These are phyloP conservation scores for Oryzias melastigma DNA, from an alignment of 2,113 vertebrate genomes.

Conservation along the genomic window DNA sequence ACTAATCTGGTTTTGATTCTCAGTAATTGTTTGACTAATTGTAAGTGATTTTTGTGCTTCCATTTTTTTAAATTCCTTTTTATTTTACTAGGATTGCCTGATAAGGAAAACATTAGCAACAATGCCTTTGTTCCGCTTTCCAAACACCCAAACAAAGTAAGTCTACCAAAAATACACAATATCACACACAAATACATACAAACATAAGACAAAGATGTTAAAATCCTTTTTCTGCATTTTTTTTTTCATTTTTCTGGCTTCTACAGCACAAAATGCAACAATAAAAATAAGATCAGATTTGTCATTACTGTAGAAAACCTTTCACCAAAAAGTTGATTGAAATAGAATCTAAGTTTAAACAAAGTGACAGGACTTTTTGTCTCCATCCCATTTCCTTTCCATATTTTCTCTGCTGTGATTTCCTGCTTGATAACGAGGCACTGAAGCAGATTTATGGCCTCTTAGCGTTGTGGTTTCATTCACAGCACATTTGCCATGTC, in stretches of 20 bases:
- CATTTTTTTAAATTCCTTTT: background rate
- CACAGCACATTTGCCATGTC: conserved; percentile 24
- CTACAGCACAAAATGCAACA: too few species aligned
- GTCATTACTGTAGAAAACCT: background rate
- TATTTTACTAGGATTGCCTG: conserved; percentile 84
- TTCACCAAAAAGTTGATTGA: conserved; percentile 52
- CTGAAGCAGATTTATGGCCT: conserved; percentile 52
- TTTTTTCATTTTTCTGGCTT: too few species aligned
- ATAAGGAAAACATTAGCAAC: conserved; percentile 90
- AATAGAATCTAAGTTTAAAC: conserved; percentile 61
- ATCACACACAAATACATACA: background rate
- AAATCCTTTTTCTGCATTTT: too few species aligned
- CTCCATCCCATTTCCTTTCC: conserved; percentile 67
- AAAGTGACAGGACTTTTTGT: conserved; percentile 21
- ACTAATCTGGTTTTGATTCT: background rate
- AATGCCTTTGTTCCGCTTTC: conserved; percentile 80
- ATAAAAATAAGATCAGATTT: background rate
- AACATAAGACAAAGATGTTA: too few species aligned
- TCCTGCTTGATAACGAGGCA: conserved; percentile 53
- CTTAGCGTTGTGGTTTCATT: background rate
- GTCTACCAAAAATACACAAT: background rate
- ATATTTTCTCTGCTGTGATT: conserved; percentile 52
- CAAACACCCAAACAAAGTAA: conserved; percentile 88
- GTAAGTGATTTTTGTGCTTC: background rate
- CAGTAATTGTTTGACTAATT: conserved; percentile 1